Evolutionary conservation across 1,140 invertebrate species (phyloP).

Genomic region (Schmidtea mediterranea): DNA sequence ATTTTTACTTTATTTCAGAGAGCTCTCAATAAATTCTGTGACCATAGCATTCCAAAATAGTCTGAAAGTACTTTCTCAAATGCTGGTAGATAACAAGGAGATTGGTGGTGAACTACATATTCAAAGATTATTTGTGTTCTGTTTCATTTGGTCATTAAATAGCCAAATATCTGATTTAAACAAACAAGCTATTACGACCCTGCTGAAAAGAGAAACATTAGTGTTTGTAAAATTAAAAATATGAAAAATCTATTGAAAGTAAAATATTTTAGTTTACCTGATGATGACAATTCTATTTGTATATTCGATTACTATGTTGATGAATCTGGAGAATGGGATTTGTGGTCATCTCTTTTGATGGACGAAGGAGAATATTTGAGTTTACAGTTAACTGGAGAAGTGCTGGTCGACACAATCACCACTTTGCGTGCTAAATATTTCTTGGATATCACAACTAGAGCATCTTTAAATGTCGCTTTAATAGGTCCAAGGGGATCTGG

Average conservation of each 20-base stretch:
- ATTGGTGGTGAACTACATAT: slow-evolving; percentile 25
- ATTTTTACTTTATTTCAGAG: too few species aligned
- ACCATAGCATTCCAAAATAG: slow-evolving; percentile 17
- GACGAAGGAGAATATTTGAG: slow-evolving; percentile 19
- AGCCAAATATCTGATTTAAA: slow-evolving; percentile 18
- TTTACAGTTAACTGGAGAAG: slow-evolving; percentile 21
- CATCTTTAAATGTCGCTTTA: slow-evolving; percentile 23
- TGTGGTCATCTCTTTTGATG: slow-evolving; percentile 22
- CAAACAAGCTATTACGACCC: slow-evolving; percentile 19
- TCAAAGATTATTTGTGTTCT: slow-evolving; percentile 24
- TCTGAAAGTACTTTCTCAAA: slow-evolving; percentile 20
- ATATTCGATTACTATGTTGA: slow-evolving; percentile 29
- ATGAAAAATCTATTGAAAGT: background rate
- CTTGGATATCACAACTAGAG: slow-evolving; percentile 22
- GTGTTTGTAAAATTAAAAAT: slow-evolving; percentile 13
- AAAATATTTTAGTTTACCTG: slow-evolving; percentile 18
- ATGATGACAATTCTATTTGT: slow-evolving; percentile 26
- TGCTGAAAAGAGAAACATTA: slow-evolving; percentile 20
- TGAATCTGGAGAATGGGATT: slow-evolving; percentile 27
- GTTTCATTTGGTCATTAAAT: slow-evolving; percentile 26
- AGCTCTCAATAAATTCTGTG: too few species aligned
- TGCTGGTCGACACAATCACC: slow-evolving; percentile 24
- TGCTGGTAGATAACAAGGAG: slow-evolving; percentile 25
- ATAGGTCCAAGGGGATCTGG: slow-evolving; percentile 26
- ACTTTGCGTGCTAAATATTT: slow-evolving; percentile 16